Base-by-base conservation (phyloP, 2,797 vertebrate species). In the Gouania willdenowi region DNA sequence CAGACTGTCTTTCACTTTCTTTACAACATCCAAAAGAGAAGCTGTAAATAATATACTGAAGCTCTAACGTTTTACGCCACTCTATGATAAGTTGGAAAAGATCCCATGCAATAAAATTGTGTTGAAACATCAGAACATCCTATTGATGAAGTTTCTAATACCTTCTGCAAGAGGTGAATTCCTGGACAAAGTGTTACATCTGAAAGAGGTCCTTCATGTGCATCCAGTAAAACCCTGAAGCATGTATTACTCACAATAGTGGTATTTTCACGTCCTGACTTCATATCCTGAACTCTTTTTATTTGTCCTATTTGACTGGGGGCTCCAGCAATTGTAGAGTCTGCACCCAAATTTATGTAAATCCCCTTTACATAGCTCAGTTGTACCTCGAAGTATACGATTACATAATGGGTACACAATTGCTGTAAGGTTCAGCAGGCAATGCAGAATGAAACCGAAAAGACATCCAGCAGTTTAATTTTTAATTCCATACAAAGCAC, bases 251-350 rank as follows among this genome's bases (percentile, higher is more conserved):
- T 74, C 64, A 74, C 47, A 67, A 59, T 42, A 49, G 40, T 64
- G 64, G 69, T 65, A 77, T 82, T 79, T 78, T 59, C 40, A 64
- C 63, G 53, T 22, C 50, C 61, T 53, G 78, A 82, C 74, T 80
- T 85, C 76, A 84, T 85, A 81, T 79, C 75, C 76, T 67, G 68
- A 41, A 31, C 58, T 66, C 12, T 20, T 27, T 24, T 45, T 56
- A 71, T 81, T 64, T 62, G 63, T 75, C 46, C 67, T 58, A 64
- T 66, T 75, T 75, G 62, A 61, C 52, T 40, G 13, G 63, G 56
- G 52, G 55, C 35, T 52, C 28, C 41, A 28, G 53, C 45, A 51
- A 34, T 67, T 41, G 50, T 13, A 54, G 48, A 69, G 52, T 20
- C 11, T 57, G 63, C 51, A 71, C 70, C 74, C 68, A 67, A 61